These are phyloP conservation scores for Nyctibius grandis DNA, from an alignment of 2,797 vertebrate species.

Conservation along the genomic window DNA sequence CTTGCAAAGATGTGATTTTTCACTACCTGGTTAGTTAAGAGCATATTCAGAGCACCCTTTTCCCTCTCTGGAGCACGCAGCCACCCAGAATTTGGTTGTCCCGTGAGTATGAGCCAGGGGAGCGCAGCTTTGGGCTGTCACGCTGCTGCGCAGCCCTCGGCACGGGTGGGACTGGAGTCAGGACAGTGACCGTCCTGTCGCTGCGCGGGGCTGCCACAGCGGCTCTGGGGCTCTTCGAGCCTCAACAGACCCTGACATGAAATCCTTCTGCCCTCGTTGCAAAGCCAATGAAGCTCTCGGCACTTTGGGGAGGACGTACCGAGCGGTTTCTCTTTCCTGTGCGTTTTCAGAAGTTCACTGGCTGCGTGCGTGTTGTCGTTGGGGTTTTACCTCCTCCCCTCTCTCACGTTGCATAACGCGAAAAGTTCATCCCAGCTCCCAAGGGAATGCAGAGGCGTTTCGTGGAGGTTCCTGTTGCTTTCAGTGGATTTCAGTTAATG, in stretches of 20 bases:
- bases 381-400: neutral
- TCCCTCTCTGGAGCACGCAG: neutral
- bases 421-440: neutral
- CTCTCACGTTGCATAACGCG: neutral
- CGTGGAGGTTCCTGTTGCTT: neutral
- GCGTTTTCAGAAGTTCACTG: neutral
- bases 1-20: neutral
- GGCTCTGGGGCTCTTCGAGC: neutral
- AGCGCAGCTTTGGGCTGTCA: neutral
- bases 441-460: neutral
- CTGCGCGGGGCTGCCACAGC: neutral
- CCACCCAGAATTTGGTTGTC: neutral
- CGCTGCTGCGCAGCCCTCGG: fast-evolving
- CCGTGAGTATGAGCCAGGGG: neutral
- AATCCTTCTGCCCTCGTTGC: neutral
- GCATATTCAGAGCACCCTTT: neutral
- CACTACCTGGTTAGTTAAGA: too few relatives aligned
- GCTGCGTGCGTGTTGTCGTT: fast-evolving
- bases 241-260: neutral
- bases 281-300: neutral
- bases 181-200: fast-evolving
- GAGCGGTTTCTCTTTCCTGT: neutral
- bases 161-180: neutral
- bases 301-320: too few relatives aligned
- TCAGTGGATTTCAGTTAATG: neutral